Evolutionary conservation across 2,888 invertebrate genomes (phyloP).

Genomic region (Volucella inflata): DNA sequence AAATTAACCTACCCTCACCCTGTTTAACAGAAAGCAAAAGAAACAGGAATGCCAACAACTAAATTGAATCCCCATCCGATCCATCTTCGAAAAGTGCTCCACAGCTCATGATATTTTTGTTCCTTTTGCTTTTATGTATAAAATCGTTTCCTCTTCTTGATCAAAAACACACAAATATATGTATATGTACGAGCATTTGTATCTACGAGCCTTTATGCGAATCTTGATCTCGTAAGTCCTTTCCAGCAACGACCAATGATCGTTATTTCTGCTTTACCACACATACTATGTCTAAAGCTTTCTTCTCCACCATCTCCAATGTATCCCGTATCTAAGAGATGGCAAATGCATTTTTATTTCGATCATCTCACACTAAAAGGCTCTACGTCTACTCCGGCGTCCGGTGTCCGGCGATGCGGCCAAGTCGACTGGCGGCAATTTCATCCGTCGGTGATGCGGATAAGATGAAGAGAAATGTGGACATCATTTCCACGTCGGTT

Average conservation of each 20-base stretch:
- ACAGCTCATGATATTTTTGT: constrained; percentile 12
- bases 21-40: background rate
- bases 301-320: background rate
- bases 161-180: background rate
- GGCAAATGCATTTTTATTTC: constrained; percentile 61
- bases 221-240: constrained; percentile 53
- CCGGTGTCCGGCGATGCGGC: constrained; percentile 15
- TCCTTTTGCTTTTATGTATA: constrained; percentile 35
- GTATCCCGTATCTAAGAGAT: constrained; percentile 15
- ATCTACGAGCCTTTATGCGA: constrained; percentile 41
- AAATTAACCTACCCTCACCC: no score
- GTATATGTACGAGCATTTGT: background rate
- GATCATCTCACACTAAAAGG: constrained; percentile 69
- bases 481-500: constrained; percentile 76
- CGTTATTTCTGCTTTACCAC: constrained; percentile 24
- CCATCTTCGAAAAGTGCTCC: constrained; percentile 44
- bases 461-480: constrained; percentile 76
- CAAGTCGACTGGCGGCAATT: background rate
- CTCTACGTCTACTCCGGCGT: background rate
- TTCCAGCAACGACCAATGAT: constrained; percentile 44
- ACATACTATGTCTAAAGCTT: constrained; percentile 14
- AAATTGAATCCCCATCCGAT: constrained; percentile 60
- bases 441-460: constrained; percentile 49
- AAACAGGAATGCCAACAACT: constrained; percentile 53
- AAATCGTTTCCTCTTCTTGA: constrained; percentile 29